These are phyloP conservation scores for Amblyopsis rosae DNA, from an alignment of 2,113 vertebrate species.

Conservation along the genomic window DNA sequence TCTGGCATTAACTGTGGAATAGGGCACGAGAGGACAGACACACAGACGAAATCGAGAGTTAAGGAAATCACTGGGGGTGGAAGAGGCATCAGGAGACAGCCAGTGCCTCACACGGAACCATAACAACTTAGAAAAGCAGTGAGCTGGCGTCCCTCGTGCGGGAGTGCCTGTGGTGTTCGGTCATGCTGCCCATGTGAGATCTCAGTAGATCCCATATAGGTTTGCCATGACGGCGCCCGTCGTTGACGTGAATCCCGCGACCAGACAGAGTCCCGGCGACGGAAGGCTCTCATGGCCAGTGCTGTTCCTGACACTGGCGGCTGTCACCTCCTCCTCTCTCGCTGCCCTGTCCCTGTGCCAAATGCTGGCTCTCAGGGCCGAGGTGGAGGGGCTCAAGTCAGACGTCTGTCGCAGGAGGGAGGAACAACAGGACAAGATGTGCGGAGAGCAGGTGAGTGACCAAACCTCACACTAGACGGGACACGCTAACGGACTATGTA, in stretches of 20 bases:
- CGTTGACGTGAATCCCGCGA: constrained; percentile 16
- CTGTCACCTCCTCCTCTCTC: constrained; percentile 82
- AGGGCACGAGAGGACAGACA: background rate
- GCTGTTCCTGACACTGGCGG: constrained; percentile 78
- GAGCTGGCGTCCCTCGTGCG: background rate
- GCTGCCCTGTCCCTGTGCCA: constrained; percentile 83
- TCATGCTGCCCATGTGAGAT: constrained; percentile 44
- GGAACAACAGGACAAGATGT: constrained; percentile 45
- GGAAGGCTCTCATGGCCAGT: constrained; percentile 66
- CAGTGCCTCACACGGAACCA: no score
- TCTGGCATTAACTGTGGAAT: constrained; percentile 12
- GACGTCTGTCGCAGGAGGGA: constrained; percentile 68
- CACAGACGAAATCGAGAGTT: constrained; percentile 30
- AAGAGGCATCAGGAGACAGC: background rate
- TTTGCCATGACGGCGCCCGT: constrained; percentile 33
- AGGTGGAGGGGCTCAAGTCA: constrained; percentile 80
- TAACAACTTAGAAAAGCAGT: constrained; percentile 2
- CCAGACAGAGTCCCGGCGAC: constrained; percentile 14
- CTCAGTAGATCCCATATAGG: constrained; percentile 1
- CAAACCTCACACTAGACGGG: background rate
- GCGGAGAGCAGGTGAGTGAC: constrained; percentile 45
- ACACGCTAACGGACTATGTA: background rate
- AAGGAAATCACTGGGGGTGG: background rate
- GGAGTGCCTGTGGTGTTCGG: background rate
- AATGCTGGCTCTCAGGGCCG: constrained; percentile 81